phyloP scores from a whole-genome alignment of 2,797 vertebrate species.

The Paedocypris micromegethes region DNA sequence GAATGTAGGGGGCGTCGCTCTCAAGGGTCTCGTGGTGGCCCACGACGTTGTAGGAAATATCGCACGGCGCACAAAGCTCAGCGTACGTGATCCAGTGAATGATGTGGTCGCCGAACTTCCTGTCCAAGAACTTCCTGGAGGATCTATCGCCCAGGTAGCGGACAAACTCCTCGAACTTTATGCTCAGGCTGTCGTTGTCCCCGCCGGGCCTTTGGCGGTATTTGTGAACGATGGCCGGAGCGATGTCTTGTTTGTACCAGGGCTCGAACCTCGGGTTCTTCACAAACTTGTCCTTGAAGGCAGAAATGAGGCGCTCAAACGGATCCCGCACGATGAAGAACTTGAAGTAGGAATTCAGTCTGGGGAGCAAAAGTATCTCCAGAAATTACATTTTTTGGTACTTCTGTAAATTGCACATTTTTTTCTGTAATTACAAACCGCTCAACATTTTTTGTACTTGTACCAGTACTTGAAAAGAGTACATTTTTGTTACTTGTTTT shows the following conservation, averaged over 20 bases:
- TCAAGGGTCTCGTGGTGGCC: conserved; percentile 96
- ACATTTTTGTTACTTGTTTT: too few species aligned
- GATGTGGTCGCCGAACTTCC: conserved; percentile 89
- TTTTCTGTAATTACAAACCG: too few species aligned
- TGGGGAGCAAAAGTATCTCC: conserved; percentile 48
- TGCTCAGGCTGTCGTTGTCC: conserved; percentile 62
- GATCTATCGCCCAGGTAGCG: conserved; percentile 87
- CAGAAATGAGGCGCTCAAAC: conserved; percentile 79
- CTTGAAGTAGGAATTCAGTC: conserved; percentile 90
- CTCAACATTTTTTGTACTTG: too few species aligned
- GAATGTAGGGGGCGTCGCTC: conserved; percentile 83
- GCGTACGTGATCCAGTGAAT: conserved; percentile 95
- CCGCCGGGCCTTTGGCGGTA: conserved; percentile 81
- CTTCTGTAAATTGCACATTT: too few species aligned
- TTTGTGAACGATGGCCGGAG: conserved; percentile 89
- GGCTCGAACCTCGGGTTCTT: conserved; percentile 95
- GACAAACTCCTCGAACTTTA: conserved; percentile 94
- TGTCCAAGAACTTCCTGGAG: conserved; percentile 79
- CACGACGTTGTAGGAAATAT: conserved; percentile 81
- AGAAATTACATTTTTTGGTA: too few species aligned
- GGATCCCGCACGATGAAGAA: conserved; percentile 97
- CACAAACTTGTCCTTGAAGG: conserved; percentile 97
- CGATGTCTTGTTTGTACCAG: conserved; percentile 95
- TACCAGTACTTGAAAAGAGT: too few species aligned
- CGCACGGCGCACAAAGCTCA: conserved; percentile 90